Percentiles rank a stretch among this genome's conserved stretches.
These are phyloP conservation scores for Lanistes nyassanus DNA, from an alignment of 1,140 invertebrate species.

Conservation along the genomic window DNA sequence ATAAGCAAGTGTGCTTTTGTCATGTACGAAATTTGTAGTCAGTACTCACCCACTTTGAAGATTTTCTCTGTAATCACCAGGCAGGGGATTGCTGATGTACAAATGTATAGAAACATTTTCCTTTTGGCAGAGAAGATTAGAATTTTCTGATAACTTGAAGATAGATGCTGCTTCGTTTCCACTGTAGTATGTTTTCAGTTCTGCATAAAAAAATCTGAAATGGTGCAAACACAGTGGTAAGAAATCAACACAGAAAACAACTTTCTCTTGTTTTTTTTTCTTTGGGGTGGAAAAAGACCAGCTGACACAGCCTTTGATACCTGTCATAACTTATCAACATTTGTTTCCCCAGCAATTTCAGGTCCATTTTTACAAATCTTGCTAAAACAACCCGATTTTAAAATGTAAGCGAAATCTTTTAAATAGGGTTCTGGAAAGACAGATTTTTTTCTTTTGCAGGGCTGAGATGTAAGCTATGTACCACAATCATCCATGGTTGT, in stretches of 20 bases:
- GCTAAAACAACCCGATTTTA: too few relatives aligned
- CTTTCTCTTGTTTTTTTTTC: too few relatives aligned
- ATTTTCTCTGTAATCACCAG: conserved; percentile 54
- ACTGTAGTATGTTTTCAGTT: conserved; percentile 47
- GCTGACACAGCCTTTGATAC: too few relatives aligned
- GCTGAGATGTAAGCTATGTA: not conserved
- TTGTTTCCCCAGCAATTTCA: too few relatives aligned
- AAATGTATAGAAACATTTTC: conserved; percentile 51
- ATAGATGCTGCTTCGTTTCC: conserved; percentile 39
- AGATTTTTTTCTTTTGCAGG: not conserved
- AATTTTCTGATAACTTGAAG: conserved; percentile 36
- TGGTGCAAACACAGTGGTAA: too few relatives aligned
- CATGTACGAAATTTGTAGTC: not conserved
- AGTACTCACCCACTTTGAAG: not conserved
- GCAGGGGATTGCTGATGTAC: conserved; percentile 51
- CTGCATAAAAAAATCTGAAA: conserved; percentile 54
- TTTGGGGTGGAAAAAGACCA: too few relatives aligned
- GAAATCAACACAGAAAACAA: too few relatives aligned
- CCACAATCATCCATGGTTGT: too few relatives aligned
- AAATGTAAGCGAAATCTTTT: too few relatives aligned
- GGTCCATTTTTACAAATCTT: too few relatives aligned
- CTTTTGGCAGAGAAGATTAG: conserved; percentile 42
- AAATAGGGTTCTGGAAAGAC: too few relatives aligned
- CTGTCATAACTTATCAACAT: too few relatives aligned
- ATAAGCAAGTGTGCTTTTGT: not conserved